A percentile compares a stretch with the other conserved stretches of the same genome.
Evolutionary conservation across 2,888 invertebrate genomes (phyloP).

Genomic region (Elysia crispata): DNA sequence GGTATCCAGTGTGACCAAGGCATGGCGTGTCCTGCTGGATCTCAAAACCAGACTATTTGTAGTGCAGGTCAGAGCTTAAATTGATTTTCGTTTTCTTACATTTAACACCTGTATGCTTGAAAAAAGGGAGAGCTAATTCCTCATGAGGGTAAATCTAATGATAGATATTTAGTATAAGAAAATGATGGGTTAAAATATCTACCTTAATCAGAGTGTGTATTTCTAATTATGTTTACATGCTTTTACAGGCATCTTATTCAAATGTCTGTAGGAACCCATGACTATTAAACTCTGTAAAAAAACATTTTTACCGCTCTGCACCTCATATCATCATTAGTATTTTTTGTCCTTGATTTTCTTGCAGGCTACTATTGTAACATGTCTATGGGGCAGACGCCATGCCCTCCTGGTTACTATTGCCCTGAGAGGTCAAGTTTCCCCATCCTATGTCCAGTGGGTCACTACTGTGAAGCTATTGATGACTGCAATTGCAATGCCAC

Average conservation of each 20-base stretch:
- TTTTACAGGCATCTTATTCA: too few species aligned
- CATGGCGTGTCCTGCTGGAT: conserved; percentile 71
- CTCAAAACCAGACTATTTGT: conserved; percentile 69
- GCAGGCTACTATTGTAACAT: conserved; percentile 75
- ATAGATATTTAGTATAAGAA: too few species aligned
- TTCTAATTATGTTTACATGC: too few species aligned
- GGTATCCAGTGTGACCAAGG: conserved; percentile 72
- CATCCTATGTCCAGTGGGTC: conserved; percentile 66
- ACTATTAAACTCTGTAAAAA: too few species aligned
- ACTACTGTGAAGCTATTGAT: conserved; percentile 66
- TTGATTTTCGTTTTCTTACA: too few species aligned
- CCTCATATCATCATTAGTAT: background rate
- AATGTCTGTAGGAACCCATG: too few species aligned
- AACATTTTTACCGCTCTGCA: too few species aligned
- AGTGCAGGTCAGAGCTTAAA: conserved; percentile 68
- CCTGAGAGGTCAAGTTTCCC: conserved; percentile 71
- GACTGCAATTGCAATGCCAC: conserved; percentile 70
- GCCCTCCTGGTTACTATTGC: conserved; percentile 74
- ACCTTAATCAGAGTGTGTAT: too few species aligned
- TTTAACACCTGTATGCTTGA: too few species aligned
- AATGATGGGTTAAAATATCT: too few species aligned
- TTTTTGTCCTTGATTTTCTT: conserved; percentile 38
- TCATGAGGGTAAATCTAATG: too few species aligned
- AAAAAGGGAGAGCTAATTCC: too few species aligned
- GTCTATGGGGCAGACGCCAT: conserved; percentile 69